Base-by-base conservation (phyloP, 2,888 invertebrate genomes). In the Petrolisthes cinctipes region DNA sequence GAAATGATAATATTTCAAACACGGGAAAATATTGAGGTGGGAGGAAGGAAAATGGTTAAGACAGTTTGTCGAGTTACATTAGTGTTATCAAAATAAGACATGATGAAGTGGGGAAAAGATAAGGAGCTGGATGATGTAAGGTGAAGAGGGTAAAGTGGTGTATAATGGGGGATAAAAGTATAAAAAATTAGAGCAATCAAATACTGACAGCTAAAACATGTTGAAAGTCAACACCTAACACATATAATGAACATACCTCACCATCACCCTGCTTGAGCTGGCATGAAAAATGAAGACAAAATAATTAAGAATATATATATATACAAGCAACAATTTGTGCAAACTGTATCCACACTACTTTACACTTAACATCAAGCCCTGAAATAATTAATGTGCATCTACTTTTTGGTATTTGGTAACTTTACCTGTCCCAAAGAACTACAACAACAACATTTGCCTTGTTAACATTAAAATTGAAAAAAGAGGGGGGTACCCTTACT, bases 181-280 rank as follows among this genome's bases (percentile, higher is more conserved):
- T 37, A 37, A 37, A 37, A 37, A 37, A 37, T 37, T 37, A 37
- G 37, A 37, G 37, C 37, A 37, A 37, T 37, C 37, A 37, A 37
- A 37, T 37, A 37, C 37, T 37, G 37, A 11, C 11, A 66, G 11
- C 1, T n/a, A 66, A 66, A 66, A 11, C 11, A 17, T 66, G 14
- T n/a, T 66, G 11, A 66, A 66, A 17, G n/a, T 17, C 66, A 17
- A n/a, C 11, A 66, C 11, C 66, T 66, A 17, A 17, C 11, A 20
- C 75, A 79, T 53, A 9, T 53, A 9, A 11, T 20, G 54, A 14
- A 79, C 79, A 79, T 79, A 79, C 79, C 79, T 79, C 23, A 79
- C 54, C 6, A n/a, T 79, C 54, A 79, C 9, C 53, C 53, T 79
- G 5, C 61, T 54, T 11, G 54, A 53, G 54, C 17, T 54, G 23